Conservation (phyloP, 2,888 invertebrate genomes). For the Drosophila ustulata region DNA sequence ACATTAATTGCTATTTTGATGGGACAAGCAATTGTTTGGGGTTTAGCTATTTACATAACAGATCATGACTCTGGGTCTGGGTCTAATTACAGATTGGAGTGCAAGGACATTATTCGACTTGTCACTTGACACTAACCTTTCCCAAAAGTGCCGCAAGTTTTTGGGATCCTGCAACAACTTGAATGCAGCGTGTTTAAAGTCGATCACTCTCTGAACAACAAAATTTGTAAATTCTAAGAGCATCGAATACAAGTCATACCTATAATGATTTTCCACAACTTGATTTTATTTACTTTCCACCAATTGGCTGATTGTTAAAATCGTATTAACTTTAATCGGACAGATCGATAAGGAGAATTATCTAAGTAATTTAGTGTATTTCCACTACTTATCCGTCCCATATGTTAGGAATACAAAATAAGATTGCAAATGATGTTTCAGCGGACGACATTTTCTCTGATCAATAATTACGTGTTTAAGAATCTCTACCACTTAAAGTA, state of each 20-base stretch:
- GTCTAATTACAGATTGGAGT: background rate
- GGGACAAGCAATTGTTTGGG: constrained; percentile 31
- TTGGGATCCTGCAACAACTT: background rate
- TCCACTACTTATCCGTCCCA: background rate
- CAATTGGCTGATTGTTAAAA: background rate
- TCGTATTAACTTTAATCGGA: background rate
- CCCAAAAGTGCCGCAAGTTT: background rate
- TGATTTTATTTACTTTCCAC: background rate
- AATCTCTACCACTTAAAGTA: background rate
- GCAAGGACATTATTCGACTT: background rate
- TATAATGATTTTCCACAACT: too few relatives aligned
- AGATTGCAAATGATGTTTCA: too few relatives aligned
- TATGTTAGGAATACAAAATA: background rate
- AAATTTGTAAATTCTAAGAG: background rate
- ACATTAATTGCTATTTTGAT: constrained; percentile 40
- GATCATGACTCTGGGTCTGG: background rate
- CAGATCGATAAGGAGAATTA: background rate
- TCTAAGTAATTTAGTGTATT: background rate
- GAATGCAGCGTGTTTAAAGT: background rate
- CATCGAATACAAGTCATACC: background rate
- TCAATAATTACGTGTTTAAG: too few relatives aligned
- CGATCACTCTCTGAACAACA: background rate
- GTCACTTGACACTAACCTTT: background rate
- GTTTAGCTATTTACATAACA: constrained; percentile 25
- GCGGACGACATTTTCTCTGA: too few relatives aligned